Conservation (phyloP, 2,113 vertebrate genomes). For the Ciconia boyciana region DNA sequence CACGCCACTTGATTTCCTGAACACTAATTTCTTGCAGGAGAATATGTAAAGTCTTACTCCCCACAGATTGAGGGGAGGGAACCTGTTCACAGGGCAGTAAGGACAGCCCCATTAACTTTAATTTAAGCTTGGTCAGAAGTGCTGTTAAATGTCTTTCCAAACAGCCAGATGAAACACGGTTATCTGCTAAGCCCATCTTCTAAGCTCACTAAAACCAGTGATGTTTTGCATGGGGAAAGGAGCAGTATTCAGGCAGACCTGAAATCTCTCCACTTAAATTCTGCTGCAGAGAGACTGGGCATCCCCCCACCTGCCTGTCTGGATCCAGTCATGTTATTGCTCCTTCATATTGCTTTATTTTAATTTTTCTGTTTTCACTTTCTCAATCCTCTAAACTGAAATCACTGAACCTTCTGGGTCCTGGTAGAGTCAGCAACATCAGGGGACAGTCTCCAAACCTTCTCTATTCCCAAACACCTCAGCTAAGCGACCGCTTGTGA, state of each 20-base stretch:
- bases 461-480: neutral
- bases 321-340: neutral
- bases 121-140: neutral
- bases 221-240: constrained; percentile 13
- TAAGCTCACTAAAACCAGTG: neutral
- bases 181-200: neutral
- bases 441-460: constrained; percentile 1
- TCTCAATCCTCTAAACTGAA: neutral
- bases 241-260: constrained; percentile 1
- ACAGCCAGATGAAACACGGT: neutral
- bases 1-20: neutral
- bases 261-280: neutral
- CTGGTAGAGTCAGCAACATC: neutral
- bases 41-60: neutral
- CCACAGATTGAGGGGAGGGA: neutral
- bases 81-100: neutral
- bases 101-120: neutral
- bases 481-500: neutral
- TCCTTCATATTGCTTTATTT: neutral
- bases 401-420: neutral
- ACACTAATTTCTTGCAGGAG: neutral
- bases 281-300: neutral
- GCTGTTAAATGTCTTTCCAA: neutral
- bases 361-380: neutral
- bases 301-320: constrained; percentile 20